A percentile compares a stretch with the other conserved stretches of the same genome.
Conservation (phyloP, 1,140 invertebrate genomes). For the Akabosia matsudoensis region DNA sequence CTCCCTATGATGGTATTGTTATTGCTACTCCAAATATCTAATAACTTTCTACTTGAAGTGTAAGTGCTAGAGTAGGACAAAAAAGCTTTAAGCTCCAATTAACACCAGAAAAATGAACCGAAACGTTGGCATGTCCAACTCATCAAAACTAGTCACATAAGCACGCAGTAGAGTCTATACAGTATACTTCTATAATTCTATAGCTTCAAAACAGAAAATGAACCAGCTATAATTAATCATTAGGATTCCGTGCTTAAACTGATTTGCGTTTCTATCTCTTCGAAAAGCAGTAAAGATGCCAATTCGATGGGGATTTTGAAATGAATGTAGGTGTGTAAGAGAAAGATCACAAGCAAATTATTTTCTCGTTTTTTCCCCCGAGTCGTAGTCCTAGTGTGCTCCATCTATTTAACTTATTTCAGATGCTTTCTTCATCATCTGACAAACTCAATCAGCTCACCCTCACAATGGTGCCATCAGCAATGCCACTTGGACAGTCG, state of each 20-base stretch:
- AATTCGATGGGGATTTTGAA: too few relatives aligned
- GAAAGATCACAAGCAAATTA: background rate
- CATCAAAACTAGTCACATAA: too few relatives aligned
- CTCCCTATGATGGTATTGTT: background rate
- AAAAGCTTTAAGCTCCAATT: background rate
- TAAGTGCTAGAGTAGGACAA: background rate
- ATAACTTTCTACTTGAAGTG: background rate
- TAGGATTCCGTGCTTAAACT: too few relatives aligned
- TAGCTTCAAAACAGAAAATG: too few relatives aligned
- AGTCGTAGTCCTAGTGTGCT: too few relatives aligned
- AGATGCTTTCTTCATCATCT: background rate
- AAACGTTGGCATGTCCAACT: too few relatives aligned
- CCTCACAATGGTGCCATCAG: background rate
- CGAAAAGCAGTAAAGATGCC: too few relatives aligned
- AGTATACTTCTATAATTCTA: too few relatives aligned
- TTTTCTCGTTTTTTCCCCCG: background rate
- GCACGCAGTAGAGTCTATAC: too few relatives aligned
- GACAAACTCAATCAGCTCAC: background rate
- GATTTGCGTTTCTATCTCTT: too few relatives aligned
- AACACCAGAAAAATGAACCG: background rate
- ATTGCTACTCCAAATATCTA: background rate
- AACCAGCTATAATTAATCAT: too few relatives aligned
- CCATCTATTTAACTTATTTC: background rate
- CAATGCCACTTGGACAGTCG: background rate
- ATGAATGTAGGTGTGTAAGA: background rate